Evolutionary conservation across 92 coral and sea anemone genomes (phyloP).

Genomic region (Metridium senile): DNA sequence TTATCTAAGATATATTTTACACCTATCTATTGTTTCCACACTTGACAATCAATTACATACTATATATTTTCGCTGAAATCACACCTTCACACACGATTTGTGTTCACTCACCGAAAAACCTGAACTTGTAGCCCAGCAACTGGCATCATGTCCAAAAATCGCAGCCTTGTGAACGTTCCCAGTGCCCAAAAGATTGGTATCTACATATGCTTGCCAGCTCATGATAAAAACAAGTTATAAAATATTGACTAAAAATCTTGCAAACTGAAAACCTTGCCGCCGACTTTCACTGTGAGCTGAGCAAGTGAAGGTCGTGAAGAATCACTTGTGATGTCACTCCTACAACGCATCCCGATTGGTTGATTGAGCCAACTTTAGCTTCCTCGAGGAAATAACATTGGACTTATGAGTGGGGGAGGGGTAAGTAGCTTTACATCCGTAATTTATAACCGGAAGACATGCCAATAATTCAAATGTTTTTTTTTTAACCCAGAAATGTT

Average conservation of each 20-base stretch:
- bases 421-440: not conserved
- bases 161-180: constrained; percentile 77
- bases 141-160: constrained; percentile 74
- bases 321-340: constrained; percentile 36
- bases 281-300: constrained; percentile 20
- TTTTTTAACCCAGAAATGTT: too few species aligned
- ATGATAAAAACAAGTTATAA: constrained; percentile 29
- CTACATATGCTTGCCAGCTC: constrained; percentile 88
- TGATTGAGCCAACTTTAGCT: not conserved
- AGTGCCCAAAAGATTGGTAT: constrained; percentile 62
- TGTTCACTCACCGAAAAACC: constrained; percentile 64
- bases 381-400: constrained; percentile 33
- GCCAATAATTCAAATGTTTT: too few species aligned
- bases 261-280: constrained; percentile 11
- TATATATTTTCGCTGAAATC: not conserved
- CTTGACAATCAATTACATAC: not conserved
- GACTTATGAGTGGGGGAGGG: constrained; percentile 8
- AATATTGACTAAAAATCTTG: constrained; percentile 1
- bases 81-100: not conserved
- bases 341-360: constrained; percentile 45
- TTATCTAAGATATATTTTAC: too few species aligned
- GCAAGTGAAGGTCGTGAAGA: constrained; percentile 9
- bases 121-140: constrained; percentile 72
- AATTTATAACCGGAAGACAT: not conserved
- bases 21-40: not conserved